phyloP scores from a whole-genome alignment of 2,113 vertebrate species.

The Xenopus laevis region DNA sequence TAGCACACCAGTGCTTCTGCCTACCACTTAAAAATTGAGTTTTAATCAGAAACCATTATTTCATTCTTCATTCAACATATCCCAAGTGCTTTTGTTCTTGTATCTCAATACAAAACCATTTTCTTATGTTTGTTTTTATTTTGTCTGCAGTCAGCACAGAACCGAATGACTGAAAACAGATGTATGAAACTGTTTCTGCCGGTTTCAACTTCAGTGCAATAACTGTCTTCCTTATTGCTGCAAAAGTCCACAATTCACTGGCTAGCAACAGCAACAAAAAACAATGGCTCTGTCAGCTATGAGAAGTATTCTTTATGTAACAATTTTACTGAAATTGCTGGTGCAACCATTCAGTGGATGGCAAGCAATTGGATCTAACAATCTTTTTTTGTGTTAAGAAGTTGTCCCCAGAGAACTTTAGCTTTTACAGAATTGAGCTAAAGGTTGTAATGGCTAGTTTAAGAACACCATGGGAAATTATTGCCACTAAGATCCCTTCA shows the following conservation, averaged over 20 bases:
- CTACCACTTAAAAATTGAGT: too few relatives aligned
- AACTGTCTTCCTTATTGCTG: constrained; percentile 37
- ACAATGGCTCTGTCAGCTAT: constrained; percentile 41
- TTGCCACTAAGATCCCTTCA: constrained; percentile 37
- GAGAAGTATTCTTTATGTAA: constrained; percentile 45
- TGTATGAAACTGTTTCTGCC: constrained; percentile 38
- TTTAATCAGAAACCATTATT: background rate
- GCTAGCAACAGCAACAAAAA: constrained; percentile 40
- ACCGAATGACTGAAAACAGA: constrained; percentile 24
- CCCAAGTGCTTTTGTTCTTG: constrained; percentile 30
- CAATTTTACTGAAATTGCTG: constrained; percentile 47
- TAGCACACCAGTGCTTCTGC: too few relatives aligned
- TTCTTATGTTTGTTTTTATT: constrained; percentile 35
- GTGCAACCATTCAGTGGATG: constrained; percentile 38
- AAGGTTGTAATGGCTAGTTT: constrained; percentile 46
- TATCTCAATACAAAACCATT: constrained; percentile 34
- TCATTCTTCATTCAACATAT: background rate
- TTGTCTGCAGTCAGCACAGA: constrained; percentile 36
- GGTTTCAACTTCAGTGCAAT: constrained; percentile 44
- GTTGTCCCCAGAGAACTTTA: constrained; percentile 38
- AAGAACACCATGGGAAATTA: constrained; percentile 45
- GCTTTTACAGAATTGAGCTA: constrained; percentile 40
- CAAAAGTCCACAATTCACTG: constrained; percentile 40
- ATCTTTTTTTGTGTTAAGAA: constrained; percentile 46
- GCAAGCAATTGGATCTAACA: constrained; percentile 44